These are phyloP conservation scores for Pyrochroa serraticornis DNA, from an alignment of 2,888 invertebrate species.

Conservation along the genomic window DNA sequence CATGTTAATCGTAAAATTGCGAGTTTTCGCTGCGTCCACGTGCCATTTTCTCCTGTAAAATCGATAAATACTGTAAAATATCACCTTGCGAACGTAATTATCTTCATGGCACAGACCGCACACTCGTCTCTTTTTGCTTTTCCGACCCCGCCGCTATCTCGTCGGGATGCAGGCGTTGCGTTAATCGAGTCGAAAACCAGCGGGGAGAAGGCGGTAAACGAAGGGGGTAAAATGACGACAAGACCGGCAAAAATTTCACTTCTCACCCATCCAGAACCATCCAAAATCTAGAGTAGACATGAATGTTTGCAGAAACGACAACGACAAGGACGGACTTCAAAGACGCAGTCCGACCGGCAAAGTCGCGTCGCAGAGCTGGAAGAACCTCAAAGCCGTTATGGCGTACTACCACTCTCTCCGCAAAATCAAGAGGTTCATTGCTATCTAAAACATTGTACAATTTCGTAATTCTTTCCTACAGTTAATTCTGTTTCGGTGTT, in stretches of 20 bases:
- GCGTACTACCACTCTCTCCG: slow-evolving; percentile 87
- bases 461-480: slow-evolving; percentile 28
- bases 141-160: too few relatives aligned
- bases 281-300: slow-evolving; percentile 19
- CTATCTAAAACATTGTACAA: slow-evolving; percentile 17
- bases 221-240: too few relatives aligned
- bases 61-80: slow-evolving; percentile 33
- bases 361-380: slow-evolving; percentile 74
- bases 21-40: too few relatives aligned
- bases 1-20: too few relatives aligned
- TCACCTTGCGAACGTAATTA: slow-evolving; percentile 31
- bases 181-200: too few relatives aligned
- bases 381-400: slow-evolving; percentile 86
- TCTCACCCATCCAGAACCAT: background rate
- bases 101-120: slow-evolving; percentile 19
- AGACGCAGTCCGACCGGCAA: slow-evolving; percentile 41
- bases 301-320: slow-evolving; percentile 23
- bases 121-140: background rate
- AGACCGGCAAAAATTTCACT: background rate
- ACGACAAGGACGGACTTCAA: slow-evolving; percentile 18
- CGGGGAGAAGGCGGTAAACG: too few relatives aligned
- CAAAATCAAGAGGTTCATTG: slow-evolving; percentile 82
- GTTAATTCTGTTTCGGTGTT: slow-evolving; percentile 27
- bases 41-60: slow-evolving; percentile 16
- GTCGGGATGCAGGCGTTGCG: too few relatives aligned